Percentiles rank a stretch among this genome's conserved stretches.
These are phyloP conservation scores for Xenopus petersii DNA, from an alignment of 2,797 vertebrate species.

Conservation along the genomic window DNA sequence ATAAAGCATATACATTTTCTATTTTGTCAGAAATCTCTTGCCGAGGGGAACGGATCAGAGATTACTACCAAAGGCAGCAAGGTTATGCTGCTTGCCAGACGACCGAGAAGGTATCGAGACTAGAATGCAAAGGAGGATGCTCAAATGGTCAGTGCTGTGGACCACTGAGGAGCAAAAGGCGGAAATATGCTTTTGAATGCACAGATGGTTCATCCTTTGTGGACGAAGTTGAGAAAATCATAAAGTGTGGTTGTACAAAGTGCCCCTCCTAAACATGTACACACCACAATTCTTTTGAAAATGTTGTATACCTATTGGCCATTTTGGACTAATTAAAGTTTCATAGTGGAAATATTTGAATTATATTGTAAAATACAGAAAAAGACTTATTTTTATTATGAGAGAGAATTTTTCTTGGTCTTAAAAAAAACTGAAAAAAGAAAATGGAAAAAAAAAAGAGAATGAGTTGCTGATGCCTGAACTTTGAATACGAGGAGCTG, in stretches of 20 bases:
- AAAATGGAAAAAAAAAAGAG: neutral
- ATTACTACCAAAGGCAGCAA: slow-evolving; percentile 97
- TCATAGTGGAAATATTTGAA: slow-evolving; percentile 95
- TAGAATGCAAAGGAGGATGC: slow-evolving; percentile 91
- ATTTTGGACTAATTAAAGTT: slow-evolving; percentile 87
- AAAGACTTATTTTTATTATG: slow-evolving; percentile 99
- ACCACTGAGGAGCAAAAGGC: slow-evolving; percentile 89
- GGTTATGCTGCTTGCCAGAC: slow-evolving; percentile 98
- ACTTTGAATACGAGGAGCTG: slow-evolving; percentile 63
- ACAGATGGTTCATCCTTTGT: slow-evolving; percentile 96
- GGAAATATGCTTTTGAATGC: slow-evolving; percentile 98
- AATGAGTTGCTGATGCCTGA: slow-evolving; percentile 52
- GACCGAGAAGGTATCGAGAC: slow-evolving; percentile 94
- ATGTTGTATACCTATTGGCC: slow-evolving; percentile 70
- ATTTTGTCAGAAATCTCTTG: slow-evolving; percentile 88
- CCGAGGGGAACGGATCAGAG: slow-evolving; percentile 93
- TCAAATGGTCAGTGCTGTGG: slow-evolving; percentile 83
- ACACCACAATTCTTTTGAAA: slow-evolving; percentile 54
- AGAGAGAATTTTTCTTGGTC: slow-evolving; percentile 76
- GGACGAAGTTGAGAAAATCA: slow-evolving; percentile 95
- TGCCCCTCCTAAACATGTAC: slow-evolving; percentile 77
- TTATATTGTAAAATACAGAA: slow-evolving; percentile 99
- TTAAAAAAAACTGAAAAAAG: slow-evolving; percentile 51
- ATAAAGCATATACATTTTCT: slow-evolving; percentile 11
- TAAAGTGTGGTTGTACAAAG: slow-evolving; percentile 92